A percentile compares a stretch with the other conserved stretches of the same genome.
Conservation (phyloP, 2,113 vertebrate species). For the Oryzias woworae region DNA sequence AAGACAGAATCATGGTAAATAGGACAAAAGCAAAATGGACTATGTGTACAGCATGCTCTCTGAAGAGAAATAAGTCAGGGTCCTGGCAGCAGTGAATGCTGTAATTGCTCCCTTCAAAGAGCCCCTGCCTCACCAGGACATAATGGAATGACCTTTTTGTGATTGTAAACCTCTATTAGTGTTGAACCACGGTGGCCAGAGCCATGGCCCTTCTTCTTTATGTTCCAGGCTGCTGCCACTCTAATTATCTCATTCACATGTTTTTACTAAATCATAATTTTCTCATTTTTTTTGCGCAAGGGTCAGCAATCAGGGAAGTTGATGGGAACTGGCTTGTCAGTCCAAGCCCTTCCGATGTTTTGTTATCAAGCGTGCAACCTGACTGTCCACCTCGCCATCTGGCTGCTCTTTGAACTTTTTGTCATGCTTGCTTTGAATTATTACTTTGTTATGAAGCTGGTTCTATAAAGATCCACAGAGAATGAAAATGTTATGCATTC, state of each 20-base stretch:
- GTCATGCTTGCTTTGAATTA: constrained; percentile 54
- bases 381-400: constrained; percentile 54
- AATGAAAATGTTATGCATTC: constrained; percentile 35
- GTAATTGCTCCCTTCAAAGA: constrained; percentile 74
- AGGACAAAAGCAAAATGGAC: constrained; percentile 66
- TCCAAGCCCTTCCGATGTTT: constrained; percentile 40
- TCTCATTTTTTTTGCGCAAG: constrained; percentile 31
- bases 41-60: constrained; percentile 56
- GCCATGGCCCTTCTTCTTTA: constrained; percentile 37
- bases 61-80: constrained; percentile 65
- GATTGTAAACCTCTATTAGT: constrained; percentile 67
- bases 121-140: constrained; percentile 59
- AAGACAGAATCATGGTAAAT: constrained; percentile 68
- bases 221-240: constrained; percentile 18
- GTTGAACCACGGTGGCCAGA: constrained; percentile 50
- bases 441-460: constrained; percentile 52
- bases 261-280: constrained; percentile 36
- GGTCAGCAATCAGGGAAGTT: constrained; percentile 13
- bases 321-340: constrained; percentile 16
- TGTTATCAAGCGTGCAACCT: constrained; percentile 24
- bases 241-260: constrained; percentile 46
- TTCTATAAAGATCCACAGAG: constrained; percentile 30
- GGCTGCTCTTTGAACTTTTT: constrained; percentile 57
- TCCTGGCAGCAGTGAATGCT: constrained; percentile 58
- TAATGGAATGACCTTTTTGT: constrained; percentile 73